phyloP scores from a whole-genome alignment of 2,797 vertebrate genomes.

The Sarcophilus harrisii region DNA sequence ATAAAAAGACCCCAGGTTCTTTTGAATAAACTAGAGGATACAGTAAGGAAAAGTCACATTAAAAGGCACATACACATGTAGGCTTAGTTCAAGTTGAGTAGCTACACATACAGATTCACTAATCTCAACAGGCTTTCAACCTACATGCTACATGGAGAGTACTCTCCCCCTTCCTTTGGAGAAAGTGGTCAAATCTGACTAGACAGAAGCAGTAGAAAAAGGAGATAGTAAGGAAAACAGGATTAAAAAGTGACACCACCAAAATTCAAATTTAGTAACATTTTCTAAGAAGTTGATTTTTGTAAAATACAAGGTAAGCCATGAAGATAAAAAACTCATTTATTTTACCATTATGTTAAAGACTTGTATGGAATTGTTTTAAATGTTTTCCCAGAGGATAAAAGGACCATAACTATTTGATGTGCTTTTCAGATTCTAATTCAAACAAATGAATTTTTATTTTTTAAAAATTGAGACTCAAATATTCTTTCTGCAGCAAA shows the following conservation, averaged over 20 bases:
- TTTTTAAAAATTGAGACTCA: neutral
- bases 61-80: neutral
- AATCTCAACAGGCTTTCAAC: neutral
- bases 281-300: neutral
- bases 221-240: neutral
- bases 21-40: neutral
- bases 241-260: neutral
- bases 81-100: neutral
- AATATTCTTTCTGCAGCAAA: neutral
- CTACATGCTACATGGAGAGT: neutral
- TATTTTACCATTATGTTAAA: neutral
- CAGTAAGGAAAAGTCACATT: neutral
- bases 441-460: neutral
- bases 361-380: neutral
- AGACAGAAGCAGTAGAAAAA: neutral
- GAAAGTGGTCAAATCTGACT: neutral
- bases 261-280: neutral
- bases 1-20: neutral
- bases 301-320: neutral
- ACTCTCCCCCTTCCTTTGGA: neutral
- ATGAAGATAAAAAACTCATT: neutral
- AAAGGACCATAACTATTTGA: neutral
- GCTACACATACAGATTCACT: neutral
- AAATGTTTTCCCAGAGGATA: neutral
- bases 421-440: neutral